phyloP scores from a whole-genome alignment of 2,888 invertebrate species.

The Eilema depressum region DNA sequence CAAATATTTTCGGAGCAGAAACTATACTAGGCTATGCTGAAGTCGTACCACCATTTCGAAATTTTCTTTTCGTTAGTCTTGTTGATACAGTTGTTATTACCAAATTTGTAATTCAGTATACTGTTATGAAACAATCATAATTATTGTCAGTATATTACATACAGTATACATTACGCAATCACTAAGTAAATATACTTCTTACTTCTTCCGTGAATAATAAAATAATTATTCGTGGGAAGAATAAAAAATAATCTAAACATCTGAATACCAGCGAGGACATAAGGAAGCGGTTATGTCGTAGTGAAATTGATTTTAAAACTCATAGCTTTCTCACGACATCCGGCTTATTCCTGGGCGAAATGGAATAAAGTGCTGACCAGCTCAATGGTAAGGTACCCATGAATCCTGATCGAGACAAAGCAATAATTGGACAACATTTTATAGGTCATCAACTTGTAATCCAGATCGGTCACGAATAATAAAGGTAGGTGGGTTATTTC shows the following conservation, averaged over 20 bases:
- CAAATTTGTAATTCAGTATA: neutral
- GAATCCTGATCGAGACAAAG: too few relatives aligned
- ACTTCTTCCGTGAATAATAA: neutral
- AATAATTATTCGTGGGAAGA: neutral
- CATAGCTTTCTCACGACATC: neutral
- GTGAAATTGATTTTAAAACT: neutral
- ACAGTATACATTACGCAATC: neutral
- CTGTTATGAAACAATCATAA: too few relatives aligned
- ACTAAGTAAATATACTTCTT: neutral
- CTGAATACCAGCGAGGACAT: too few relatives aligned
- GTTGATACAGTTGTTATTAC: neutral
- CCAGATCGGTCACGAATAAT: too few relatives aligned
- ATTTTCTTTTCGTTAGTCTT: neutral
- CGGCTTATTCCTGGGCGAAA: neutral
- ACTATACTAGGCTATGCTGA: neutral
- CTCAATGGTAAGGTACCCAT: too few relatives aligned
- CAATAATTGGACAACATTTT: too few relatives aligned
- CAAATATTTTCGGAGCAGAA: neutral
- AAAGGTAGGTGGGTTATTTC: neutral
- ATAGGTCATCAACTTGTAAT: too few relatives aligned
- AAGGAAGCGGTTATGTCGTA: neutral
- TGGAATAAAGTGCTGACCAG: neutral
- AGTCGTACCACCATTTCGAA: neutral
- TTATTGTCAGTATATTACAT: too few relatives aligned
- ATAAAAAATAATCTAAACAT: neutral